A percentile compares a stretch with the other conserved stretches of the same genome.
These are phyloP conservation scores for Onchidella celtica DNA, from an alignment of 2,888 invertebrate species.

Conservation along the genomic window DNA sequence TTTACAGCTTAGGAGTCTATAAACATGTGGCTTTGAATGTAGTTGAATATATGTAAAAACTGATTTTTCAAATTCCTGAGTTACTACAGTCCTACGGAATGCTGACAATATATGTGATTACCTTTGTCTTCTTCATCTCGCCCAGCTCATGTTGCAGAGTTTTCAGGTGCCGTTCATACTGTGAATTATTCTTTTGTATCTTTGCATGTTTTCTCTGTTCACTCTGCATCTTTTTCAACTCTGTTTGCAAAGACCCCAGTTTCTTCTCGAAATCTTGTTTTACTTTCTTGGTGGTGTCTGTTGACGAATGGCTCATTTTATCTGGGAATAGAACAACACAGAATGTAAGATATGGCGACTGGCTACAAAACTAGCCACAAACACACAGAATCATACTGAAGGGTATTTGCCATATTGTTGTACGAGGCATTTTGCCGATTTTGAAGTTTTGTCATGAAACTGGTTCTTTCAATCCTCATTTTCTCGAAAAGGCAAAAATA, in stretches of 20 bases:
- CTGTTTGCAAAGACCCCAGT: slow-evolving; percentile 90
- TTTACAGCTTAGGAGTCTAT: too few species aligned
- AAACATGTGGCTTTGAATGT: too few species aligned
- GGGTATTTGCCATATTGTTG: too few species aligned
- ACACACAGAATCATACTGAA: too few species aligned
- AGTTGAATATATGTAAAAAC: too few species aligned
- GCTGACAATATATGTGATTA: slow-evolving; percentile 72
- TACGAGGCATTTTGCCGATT: too few species aligned
- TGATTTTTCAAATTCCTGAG: too few species aligned
- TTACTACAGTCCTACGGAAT: too few species aligned
- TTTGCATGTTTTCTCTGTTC: slow-evolving; percentile 94
- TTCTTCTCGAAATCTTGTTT: slow-evolving; percentile 95
- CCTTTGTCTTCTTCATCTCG: slow-evolving; percentile 92
- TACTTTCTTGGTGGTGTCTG: slow-evolving; percentile 82
- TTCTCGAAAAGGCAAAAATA: too few species aligned
- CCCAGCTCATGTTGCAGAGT: slow-evolving; percentile 87
- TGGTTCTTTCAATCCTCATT: too few species aligned
- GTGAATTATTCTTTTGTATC: slow-evolving; percentile 89
- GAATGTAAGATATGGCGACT: background rate
- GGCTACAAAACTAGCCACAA: background rate
- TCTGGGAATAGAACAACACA: slow-evolving; percentile 58
- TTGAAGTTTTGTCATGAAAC: too few species aligned
- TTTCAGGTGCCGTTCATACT: slow-evolving; percentile 88
- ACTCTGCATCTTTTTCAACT: slow-evolving; percentile 90
- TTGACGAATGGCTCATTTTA: slow-evolving; percentile 61